phyloP scores from a whole-genome alignment of 64 coral and sea anemone species.

The Catalaphyllia jardinei region DNA sequence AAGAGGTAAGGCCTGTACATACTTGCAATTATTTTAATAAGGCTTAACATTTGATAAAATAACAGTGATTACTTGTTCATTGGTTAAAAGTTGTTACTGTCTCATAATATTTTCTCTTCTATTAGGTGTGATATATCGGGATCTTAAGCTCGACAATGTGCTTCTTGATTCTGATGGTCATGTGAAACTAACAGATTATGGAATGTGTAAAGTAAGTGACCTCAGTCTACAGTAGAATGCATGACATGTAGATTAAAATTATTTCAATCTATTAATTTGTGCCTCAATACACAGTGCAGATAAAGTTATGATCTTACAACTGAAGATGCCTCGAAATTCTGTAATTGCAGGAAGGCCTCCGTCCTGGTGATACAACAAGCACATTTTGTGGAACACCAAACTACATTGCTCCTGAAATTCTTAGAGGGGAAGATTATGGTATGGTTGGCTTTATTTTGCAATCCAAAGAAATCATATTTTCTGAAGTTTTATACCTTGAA shows the following conservation, averaged over 20 bases:
- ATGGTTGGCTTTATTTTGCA: not conserved
- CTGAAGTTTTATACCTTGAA: not conserved
- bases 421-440: constrained; percentile 99
- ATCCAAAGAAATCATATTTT: not conserved
- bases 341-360: constrained; percentile 81
- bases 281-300: not conserved
- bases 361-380: constrained; percentile 94
- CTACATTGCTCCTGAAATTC: constrained; percentile 98
- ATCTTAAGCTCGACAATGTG: constrained; percentile 95
- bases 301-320: not conserved
- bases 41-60: not conserved
- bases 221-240: not conserved
- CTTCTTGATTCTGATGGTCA: constrained; percentile 96
- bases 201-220: constrained; percentile 93
- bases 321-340: not conserved
- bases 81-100: too few species aligned
- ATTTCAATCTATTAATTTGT: not conserved
- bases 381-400: constrained; percentile 99
- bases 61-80: not conserved
- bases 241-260: not conserved
- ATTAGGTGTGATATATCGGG: constrained; percentile 96
- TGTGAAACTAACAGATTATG: constrained; percentile 98
- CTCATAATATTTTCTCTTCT: not conserved
- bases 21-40: not conserved
- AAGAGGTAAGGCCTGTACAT: constrained; percentile 55